phyloP scores from a whole-genome alignment of 1,140 invertebrate genomes.

The Nylanderia fulva region DNA sequence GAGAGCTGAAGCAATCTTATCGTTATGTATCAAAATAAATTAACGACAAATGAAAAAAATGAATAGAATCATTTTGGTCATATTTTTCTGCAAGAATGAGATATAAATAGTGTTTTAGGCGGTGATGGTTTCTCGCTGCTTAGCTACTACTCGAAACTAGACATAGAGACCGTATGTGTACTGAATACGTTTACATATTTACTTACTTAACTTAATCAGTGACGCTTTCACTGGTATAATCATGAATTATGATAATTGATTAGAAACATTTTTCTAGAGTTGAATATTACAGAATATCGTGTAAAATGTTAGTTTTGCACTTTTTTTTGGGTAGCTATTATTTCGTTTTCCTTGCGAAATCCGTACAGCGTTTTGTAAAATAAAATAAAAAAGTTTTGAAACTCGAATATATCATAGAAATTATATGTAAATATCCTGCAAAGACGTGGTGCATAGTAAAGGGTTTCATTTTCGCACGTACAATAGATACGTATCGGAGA shows the following conservation, averaged over 20 bases:
- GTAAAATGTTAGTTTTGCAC: constrained; percentile 18
- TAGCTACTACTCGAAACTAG: constrained; percentile 81
- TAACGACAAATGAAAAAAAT: not conserved
- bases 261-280: not conserved
- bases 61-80: not conserved
- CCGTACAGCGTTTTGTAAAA: constrained; percentile 17
- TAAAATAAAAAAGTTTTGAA: constrained; percentile 15
- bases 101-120: constrained; percentile 26
- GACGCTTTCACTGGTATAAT: constrained; percentile 40
- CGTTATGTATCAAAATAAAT: not conserved
- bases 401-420: constrained; percentile 30
- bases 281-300: constrained; percentile 24
- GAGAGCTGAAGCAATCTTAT: not conserved
- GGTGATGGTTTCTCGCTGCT: constrained; percentile 75
- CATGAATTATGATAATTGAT: constrained; percentile 31
- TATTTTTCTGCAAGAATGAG: not conserved
- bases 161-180: constrained; percentile 80
- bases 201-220: constrained; percentile 40
- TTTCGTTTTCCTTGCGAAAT: constrained; percentile 25
- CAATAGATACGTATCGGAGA: constrained; percentile 34
- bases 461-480: not conserved
- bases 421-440: constrained; percentile 31
- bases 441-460: constrained; percentile 4
- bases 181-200: constrained; percentile 83
- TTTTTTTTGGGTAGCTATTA: constrained; percentile 6